Conservation (phyloP, 2,113 vertebrate species). For the Pyxicephalus adspersus region DNA sequence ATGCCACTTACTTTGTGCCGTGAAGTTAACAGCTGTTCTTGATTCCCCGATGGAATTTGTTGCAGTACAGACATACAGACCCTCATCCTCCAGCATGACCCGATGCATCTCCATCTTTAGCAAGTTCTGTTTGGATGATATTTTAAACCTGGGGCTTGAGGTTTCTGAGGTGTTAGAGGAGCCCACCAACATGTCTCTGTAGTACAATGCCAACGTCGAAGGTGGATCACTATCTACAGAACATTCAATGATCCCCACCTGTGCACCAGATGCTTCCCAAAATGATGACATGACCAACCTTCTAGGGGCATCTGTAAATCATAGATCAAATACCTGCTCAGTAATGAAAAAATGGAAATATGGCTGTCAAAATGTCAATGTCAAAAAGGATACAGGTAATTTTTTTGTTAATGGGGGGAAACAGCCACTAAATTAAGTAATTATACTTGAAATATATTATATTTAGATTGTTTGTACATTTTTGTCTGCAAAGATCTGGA, state of each 20-base stretch:
- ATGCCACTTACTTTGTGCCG: conserved; percentile 37
- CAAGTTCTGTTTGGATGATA: conserved; percentile 15
- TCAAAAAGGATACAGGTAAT: background rate
- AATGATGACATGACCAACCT: conserved; percentile 58
- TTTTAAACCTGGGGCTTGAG: rapidly evolving
- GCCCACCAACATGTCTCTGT: conserved; percentile 55
- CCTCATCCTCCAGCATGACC: conserved; percentile 45
- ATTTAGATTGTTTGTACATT: too few relatives aligned
- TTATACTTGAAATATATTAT: background rate
- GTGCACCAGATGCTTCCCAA: conserved; percentile 58
- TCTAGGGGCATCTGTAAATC: conserved; percentile 65
- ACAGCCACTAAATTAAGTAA: background rate
- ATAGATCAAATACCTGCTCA: background rate
- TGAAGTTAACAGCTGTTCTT: conserved; percentile 30
- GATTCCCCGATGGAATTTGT: conserved; percentile 23
- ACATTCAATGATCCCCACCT: conserved; percentile 66
- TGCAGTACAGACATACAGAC: conserved; percentile 8
- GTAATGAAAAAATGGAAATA: too few relatives aligned
- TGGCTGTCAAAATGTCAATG: too few relatives aligned
- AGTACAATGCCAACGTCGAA: conserved; percentile 63
- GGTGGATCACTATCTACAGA: conserved; percentile 65
- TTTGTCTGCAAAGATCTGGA: too few relatives aligned
- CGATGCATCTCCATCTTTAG: conserved; percentile 37
- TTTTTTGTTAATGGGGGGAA: background rate
- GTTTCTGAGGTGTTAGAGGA: conserved; percentile 36